phyloP scores from a whole-genome alignment of 2,888 invertebrate genomes.

The Ectobius pallidus region DNA sequence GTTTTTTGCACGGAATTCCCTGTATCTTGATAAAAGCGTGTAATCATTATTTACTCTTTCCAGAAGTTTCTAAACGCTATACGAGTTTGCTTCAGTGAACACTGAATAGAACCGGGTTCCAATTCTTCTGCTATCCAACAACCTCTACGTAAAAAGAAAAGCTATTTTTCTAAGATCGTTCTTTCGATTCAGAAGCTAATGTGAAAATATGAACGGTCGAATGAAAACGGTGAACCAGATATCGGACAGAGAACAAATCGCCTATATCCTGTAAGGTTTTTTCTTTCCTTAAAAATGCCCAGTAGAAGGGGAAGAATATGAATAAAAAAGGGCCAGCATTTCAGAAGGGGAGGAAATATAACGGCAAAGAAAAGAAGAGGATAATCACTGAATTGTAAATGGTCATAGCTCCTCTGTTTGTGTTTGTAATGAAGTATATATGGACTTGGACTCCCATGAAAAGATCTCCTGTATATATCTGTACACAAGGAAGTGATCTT shows the following conservation, averaged over 20 bases:
- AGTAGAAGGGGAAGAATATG: neutral
- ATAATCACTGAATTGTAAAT: slow-evolving; percentile 29
- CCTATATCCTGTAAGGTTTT: slow-evolving; percentile 5
- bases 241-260: slow-evolving; percentile 25
- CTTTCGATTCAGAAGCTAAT: slow-evolving; percentile 27
- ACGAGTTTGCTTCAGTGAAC: too few species aligned
- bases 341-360: slow-evolving; percentile 1
- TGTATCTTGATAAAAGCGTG: too few species aligned
- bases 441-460: too few species aligned
- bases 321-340: slow-evolving; percentile 26
- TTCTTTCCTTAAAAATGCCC: too few species aligned
- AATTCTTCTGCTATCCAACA: neutral
- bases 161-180: slow-evolving; percentile 21
- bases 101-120: neutral
- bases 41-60: too few species aligned
- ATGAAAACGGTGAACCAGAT: slow-evolving; percentile 16
- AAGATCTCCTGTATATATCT: slow-evolving; percentile 4
- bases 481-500: neutral
- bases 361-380: neutral
- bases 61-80: too few species aligned
- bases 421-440: slow-evolving; percentile 21
- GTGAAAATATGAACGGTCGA: slow-evolving; percentile 27
- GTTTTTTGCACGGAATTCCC: too few species aligned
- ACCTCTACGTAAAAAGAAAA: neutral
- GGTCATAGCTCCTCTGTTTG: neutral